Conservation (phyloP, 2,888 invertebrate genomes). For the Drosophila buzzatii region DNA sequence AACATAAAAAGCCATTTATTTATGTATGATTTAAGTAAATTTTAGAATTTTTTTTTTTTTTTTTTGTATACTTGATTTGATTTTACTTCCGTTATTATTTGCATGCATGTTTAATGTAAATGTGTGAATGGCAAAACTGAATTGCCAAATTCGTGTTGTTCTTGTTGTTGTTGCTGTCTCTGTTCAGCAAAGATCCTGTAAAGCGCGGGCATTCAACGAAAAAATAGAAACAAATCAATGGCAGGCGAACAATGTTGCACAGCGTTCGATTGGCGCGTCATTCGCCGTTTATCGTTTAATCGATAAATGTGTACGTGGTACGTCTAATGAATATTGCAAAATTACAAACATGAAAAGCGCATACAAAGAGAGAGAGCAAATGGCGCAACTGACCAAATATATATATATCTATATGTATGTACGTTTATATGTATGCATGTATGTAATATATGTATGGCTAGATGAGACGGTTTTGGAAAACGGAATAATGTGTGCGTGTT, state of each 20-base stretch:
- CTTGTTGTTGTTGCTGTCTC: conserved; percentile 3
- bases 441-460: conserved; percentile 61
- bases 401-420: conserved; percentile 27
- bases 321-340: conserved; percentile 61
- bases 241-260: conserved; percentile 42
- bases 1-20: conserved; percentile 70
- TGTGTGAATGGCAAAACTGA: conserved; percentile 49
- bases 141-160: conserved; percentile 25
- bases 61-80: conserved; percentile 36
- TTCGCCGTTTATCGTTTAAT: conserved; percentile 18
- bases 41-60: conserved; percentile 24
- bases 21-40: conserved; percentile 61
- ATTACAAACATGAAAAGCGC: conserved; percentile 69
- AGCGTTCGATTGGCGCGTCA: conserved; percentile 24
- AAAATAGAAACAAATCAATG: not conserved
- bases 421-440: conserved; percentile 31
- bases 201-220: conserved; percentile 15
- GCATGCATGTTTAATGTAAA: conserved; percentile 45
- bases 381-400: conserved; percentile 48
- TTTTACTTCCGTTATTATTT: conserved; percentile 32
- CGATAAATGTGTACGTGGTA: conserved; percentile 44
- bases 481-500: conserved; percentile 48
- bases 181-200: conserved; percentile 44
- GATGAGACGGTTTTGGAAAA: conserved; percentile 62
- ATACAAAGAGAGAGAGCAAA: conserved; percentile 64